Evolutionary conservation across 2,888 invertebrate genomes (phyloP).

Genomic region (Calameuta idolon): DNA sequence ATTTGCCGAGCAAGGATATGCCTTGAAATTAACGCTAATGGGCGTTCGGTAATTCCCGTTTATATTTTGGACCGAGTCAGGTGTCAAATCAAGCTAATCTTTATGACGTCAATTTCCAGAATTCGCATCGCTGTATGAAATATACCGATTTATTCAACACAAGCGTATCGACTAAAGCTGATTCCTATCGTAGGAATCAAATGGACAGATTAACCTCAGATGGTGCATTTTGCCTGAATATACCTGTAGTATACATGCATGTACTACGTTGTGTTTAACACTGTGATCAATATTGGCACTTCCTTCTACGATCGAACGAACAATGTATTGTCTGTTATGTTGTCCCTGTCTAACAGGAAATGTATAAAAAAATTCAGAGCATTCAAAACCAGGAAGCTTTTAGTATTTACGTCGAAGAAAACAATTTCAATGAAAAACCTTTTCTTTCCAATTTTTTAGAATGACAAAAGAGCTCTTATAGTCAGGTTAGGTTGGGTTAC

Average conservation of each 20-base stretch:
- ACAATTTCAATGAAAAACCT: neutral
- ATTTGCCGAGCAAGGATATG: neutral
- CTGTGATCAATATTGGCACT: neutral
- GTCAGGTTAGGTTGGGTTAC: neutral
- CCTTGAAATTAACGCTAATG: neutral
- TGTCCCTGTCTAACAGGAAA: neutral
- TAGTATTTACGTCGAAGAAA: neutral
- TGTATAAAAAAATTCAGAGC: neutral
- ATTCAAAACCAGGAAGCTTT: neutral
- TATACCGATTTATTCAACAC: neutral
- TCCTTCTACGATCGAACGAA: neutral
- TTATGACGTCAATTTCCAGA: neutral
- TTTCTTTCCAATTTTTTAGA: neutral
- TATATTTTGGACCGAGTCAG: neutral
- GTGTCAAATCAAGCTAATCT: neutral
- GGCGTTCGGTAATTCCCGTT: neutral
- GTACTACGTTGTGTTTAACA: neutral
- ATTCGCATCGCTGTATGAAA: neutral
- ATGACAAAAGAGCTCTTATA: neutral
- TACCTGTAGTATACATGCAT: neutral
- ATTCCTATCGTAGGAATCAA: too few species aligned
- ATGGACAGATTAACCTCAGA: neutral
- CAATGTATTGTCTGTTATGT: neutral
- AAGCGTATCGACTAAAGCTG: neutral
- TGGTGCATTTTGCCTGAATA: neutral